Base-by-base conservation (phyloP, 2,113 vertebrate species). In the Anolis sagrei region DNA sequence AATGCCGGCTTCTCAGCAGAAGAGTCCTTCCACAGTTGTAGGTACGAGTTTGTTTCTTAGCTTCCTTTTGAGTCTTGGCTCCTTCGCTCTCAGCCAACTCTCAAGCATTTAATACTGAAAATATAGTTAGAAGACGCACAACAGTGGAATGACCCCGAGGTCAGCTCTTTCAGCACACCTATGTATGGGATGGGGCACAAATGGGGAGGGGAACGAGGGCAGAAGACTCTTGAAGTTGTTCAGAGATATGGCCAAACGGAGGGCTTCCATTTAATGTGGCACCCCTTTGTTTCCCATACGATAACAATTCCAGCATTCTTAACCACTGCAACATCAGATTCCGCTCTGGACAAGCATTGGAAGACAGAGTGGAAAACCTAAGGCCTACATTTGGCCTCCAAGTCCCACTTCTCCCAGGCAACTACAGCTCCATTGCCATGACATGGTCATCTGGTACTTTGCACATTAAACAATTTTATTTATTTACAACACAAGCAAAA, bases 11-110 rank as follows among this genome's bases (percentile, higher is more conserved):
- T 21, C 5, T 72, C 74, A 1, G 54, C 7, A 34, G 62, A 90
- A 75, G 21, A 75, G 61, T 76, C 64, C 5, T 36, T 76, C 61
- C 34, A 32, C 3, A 54, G 77, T 66, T 13, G 29, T 74, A 19
- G 0, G 5, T 34, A n/a, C n/a, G n/a, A 3, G 25, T 21, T 76
- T 4, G 3, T 10, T 44, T 90, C 78, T 83, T 87, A 70, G 58
- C 13, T 58, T 58, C 18, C 61, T 92, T 54, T n/a, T 86, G 66
- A 90, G 44, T 10, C 32, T 86, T 85, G 87, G 75, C 85, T 90
- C 79, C 91, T 87, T 74, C 51, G 62, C 90, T 86, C 61, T 83
- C 49, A 76, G 89, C 86, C 36, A 62, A 88, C 68, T 88, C 86
- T 9, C 70, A 88, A 0, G 74, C 87, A 84, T 88, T 86, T 90